Base-by-base conservation (phyloP, 2,888 invertebrate species). In the Shargacucullia verbasci region DNA sequence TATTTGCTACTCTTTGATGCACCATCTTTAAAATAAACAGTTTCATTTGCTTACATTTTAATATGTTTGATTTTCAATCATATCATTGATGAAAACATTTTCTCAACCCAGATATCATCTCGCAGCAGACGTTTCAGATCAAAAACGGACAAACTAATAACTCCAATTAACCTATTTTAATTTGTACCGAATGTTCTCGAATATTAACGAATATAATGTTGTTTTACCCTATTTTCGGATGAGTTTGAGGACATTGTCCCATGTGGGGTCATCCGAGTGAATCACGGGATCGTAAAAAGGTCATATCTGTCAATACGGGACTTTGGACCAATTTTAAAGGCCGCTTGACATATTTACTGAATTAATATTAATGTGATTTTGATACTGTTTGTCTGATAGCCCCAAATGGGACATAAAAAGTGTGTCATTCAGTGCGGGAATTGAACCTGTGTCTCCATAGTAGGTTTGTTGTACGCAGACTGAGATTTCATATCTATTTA, bases 141-240 rank as follows among this genome's bases (percentile, higher is more conserved):
- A 72, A 72, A 67, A 27, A 41, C 45, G 34, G 33, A 37, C 29
- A 31, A 52, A 45, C 52, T 44, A 67, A 59, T 58, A 66, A 48
- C 12, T 58, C 14, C 49, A 59, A 53, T 66, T 71, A 67, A 59
- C 67, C 67, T 39, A 67, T 59, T 53, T 70, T 48, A 48, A 49
- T 53, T 43, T 43, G 31, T 35, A 41, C 45, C 12, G 43, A 50
- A 27, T 41, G 43, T 41, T 59, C 43, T 50, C 10, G 49, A 53
- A 43, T 37, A 29, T 29, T 39, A 46, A 44, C 34, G 45, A 69
- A 46, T 44, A 39, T 72, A 20, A 29, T 29, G 29, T 29, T 61
- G 14, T 52, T 46, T 31, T 60, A 52, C 6, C 48, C 71, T 40
- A 54, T 33, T 52, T 74, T 61, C 35, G 10, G 12, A 59, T 49